Base-by-base conservation (phyloP, 2,888 invertebrate genomes). In the Limnephilus auricula region DNA sequence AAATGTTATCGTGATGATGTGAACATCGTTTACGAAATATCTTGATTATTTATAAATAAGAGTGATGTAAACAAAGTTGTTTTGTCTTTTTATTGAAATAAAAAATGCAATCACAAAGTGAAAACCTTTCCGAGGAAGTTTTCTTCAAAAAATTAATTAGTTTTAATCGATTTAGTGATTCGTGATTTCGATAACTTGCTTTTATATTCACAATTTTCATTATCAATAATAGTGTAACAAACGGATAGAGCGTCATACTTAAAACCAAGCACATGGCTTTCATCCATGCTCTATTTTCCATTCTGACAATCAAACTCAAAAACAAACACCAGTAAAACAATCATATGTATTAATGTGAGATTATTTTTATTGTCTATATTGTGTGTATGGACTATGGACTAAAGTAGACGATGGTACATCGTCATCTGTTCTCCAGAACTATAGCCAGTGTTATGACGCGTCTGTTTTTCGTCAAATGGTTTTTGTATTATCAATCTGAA, bases 401-500 rank as follows among this genome's bases (percentile, higher is more conserved):
- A 65, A 65, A 65, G 25, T 9, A 65, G 65, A 65, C 25, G 65
- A 25, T 65, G 25, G 25, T 15, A 12, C 32, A 37, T n/a, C 32
- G 34, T 34, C 82, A 25, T 37, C 82, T 32, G 2, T 32, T 82
- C 82, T 25, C 6, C 82, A 82, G 82, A 82, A 32, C 82, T 85
- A 40, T 85, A 30, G 85, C 45, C 30, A 30, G 40, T n/a, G 40
- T 85, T 85, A 30, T 85, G 85, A 86, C 18, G 65, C 65, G 32
- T 86, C 86, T 86, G 86, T 30, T 65, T 65, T 65, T 86, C 86
- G 86, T 86, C 86, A 65, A 86, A 86, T 65, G 18, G 85, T 40
- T 85, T 65, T 86, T 86, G 50, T 65, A 65, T 86, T 86, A 86
- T 86, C 86, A 86, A 86, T 65, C 50, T 65, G 86, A 65, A 86